phyloP scores from a whole-genome alignment of 2,888 invertebrate genomes.

The Spisula subtruncata region DNA sequence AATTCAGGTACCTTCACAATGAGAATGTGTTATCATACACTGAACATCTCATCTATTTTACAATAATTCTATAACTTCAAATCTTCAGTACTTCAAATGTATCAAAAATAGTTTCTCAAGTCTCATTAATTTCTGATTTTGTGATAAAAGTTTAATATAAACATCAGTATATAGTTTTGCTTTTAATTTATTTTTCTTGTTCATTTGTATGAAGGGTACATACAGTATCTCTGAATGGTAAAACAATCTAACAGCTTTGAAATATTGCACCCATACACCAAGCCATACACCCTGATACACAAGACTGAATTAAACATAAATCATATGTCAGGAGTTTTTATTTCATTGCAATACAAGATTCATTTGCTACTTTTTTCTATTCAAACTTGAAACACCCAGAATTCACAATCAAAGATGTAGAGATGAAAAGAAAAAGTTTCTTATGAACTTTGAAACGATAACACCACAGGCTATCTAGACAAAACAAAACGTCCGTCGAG shows the following conservation, averaged over 20 bases:
- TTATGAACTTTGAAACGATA: constrained; percentile 13
- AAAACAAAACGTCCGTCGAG: too few species aligned
- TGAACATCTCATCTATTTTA: too few species aligned
- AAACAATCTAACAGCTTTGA: not conserved
- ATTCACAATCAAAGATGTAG: not conserved
- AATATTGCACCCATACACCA: not conserved
- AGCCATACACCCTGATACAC: not conserved
- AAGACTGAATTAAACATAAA: not conserved
- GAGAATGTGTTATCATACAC: too few species aligned
- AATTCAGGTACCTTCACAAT: too few species aligned
- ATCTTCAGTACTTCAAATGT: too few species aligned
- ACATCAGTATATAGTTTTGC: not conserved
- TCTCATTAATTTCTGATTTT: too few species aligned
- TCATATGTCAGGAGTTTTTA: not conserved
- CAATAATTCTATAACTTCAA: too few species aligned
- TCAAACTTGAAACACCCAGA: not conserved
- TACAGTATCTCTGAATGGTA: constrained; percentile 2
- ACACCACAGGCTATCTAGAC: not conserved
- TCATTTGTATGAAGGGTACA: not conserved
- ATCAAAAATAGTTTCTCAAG: too few species aligned
- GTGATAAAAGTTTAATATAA: not conserved
- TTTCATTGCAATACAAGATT: not conserved
- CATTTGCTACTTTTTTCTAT: not conserved
- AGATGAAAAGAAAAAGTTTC: not conserved
- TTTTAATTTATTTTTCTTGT: not conserved